These are phyloP conservation scores for Melieria picta DNA, from an alignment of 2,888 invertebrate species.

Conservation along the genomic window DNA sequence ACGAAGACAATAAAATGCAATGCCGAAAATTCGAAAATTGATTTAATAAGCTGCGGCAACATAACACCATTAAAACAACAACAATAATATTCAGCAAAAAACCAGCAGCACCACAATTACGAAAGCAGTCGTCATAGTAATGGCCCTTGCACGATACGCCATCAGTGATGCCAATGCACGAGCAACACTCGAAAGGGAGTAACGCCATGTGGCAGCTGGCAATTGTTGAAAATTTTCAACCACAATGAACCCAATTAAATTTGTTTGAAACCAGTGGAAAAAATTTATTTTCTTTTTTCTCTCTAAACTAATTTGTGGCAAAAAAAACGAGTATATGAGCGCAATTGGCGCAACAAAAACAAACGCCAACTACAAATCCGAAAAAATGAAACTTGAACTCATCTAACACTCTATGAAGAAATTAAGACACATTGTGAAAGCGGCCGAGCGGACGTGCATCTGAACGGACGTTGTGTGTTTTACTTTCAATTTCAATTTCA, in stretches of 20 bases:
- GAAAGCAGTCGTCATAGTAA: slow-evolving; percentile 23
- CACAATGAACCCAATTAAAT: slow-evolving; percentile 38
- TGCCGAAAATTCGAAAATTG: slow-evolving; percentile 26
- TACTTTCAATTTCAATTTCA: slow-evolving; percentile 25
- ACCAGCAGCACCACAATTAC: slow-evolving; percentile 15
- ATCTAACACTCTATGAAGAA: too few species aligned
- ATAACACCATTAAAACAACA: slow-evolving; percentile 23
- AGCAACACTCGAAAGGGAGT: background rate
- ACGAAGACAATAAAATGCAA: slow-evolving; percentile 9
- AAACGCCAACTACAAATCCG: background rate
- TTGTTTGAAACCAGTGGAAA: background rate
- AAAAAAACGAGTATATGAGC: background rate
- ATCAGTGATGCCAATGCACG: slow-evolving; percentile 26
- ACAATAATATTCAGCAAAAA: slow-evolving; percentile 2
- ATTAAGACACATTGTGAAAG: too few species aligned
- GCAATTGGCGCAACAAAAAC: slow-evolving; percentile 7
- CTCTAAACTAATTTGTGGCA: background rate
- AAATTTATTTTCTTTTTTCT: background rate
- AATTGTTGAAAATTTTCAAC: slow-evolving; percentile 34
- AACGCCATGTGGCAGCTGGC: slow-evolving; percentile 3
- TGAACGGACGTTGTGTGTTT: background rate
- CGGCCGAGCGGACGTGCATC: too few species aligned
- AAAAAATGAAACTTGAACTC: too few species aligned
- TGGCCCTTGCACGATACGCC: slow-evolving; percentile 33
- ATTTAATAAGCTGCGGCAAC: slow-evolving; percentile 23